Evolutionary conservation across 2,797 vertebrate genomes (phyloP).

Genomic region (Crossoptilon crossoptilon): DNA sequence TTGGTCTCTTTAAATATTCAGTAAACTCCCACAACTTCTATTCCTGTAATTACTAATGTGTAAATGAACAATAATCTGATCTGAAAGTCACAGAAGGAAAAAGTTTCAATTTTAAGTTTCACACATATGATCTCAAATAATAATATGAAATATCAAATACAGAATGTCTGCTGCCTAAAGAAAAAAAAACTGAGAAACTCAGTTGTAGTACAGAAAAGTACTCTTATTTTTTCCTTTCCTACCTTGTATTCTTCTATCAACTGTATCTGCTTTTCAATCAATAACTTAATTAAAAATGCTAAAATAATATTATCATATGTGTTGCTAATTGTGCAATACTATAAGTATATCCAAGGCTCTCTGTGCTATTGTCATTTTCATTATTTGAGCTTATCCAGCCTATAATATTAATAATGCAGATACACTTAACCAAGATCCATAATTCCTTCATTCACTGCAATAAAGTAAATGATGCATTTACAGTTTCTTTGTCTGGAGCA

Average conservation of each 20-base stretch:
- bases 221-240: not conserved
- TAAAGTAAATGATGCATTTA: constrained; percentile 33
- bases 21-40: not conserved
- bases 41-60: not conserved
- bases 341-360: not conserved
- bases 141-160: not conserved
- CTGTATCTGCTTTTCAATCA: not conserved
- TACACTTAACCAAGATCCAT: constrained; percentile 30
- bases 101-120: not conserved
- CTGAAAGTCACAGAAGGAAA: not conserved
- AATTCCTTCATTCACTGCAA: constrained; percentile 23
- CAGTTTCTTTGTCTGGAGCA: constrained; percentile 19
- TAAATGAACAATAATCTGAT: not conserved
- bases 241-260: not conserved
- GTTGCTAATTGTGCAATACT: not conserved
- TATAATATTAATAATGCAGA: constrained; percentile 49
- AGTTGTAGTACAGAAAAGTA: not conserved
- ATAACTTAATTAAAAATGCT: not conserved
- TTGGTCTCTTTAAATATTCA: not conserved
- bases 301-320: not conserved
- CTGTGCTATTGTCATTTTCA: not conserved
- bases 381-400: not conserved
- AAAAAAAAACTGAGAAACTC: not conserved
- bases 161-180: not conserved
- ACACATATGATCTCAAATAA: not conserved